These are phyloP conservation scores for human (Homo sapiens) DNA, from an alignment of 2,113 vertebrate species.

Conservation along the genomic window DNA sequence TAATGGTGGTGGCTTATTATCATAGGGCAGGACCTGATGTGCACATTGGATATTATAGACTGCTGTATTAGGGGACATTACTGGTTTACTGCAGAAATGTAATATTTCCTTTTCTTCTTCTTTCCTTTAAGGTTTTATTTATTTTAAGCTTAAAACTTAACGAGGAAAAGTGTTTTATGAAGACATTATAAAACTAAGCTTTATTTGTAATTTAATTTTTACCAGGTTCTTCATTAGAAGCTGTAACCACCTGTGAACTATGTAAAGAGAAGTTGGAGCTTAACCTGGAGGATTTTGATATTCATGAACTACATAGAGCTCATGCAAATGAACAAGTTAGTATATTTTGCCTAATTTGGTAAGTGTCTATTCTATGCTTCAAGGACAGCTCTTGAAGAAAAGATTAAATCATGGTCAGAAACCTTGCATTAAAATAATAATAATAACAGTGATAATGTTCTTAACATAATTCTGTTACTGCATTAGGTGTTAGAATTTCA, in stretches of 20 bases:
- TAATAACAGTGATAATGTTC: background rate
- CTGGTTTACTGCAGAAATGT: background rate
- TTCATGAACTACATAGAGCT: slow-evolving; percentile 96
- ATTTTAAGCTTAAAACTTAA: slow-evolving; percentile 8
- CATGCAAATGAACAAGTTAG: slow-evolving; percentile 95
- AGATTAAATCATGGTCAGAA: slow-evolving; percentile 75
- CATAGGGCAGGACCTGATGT: background rate
- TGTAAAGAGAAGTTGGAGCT: slow-evolving; percentile 97
- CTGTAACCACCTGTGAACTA: slow-evolving; percentile 96
- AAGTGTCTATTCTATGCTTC: slow-evolving; percentile 82
- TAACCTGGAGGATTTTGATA: slow-evolving; percentile 97
- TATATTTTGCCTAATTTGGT: slow-evolving; percentile 87
- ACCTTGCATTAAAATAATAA: slow-evolving; percentile 59
- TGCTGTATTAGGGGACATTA: background rate
- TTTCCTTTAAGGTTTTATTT: background rate
- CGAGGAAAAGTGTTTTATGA: background rate
- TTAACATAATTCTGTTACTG: slow-evolving; percentile 36
- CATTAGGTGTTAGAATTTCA: slow-evolving; percentile 8
- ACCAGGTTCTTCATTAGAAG: slow-evolving; percentile 93
- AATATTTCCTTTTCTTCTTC: background rate
- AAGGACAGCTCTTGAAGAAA: slow-evolving; percentile 75
- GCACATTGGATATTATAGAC: background rate
- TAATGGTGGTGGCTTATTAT: background rate
- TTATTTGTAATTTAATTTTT: slow-evolving; percentile 37
- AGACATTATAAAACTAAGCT: background rate